Base-by-base conservation (phyloP, 2,888 invertebrate species). In the Cephus sareptanus region DNA sequence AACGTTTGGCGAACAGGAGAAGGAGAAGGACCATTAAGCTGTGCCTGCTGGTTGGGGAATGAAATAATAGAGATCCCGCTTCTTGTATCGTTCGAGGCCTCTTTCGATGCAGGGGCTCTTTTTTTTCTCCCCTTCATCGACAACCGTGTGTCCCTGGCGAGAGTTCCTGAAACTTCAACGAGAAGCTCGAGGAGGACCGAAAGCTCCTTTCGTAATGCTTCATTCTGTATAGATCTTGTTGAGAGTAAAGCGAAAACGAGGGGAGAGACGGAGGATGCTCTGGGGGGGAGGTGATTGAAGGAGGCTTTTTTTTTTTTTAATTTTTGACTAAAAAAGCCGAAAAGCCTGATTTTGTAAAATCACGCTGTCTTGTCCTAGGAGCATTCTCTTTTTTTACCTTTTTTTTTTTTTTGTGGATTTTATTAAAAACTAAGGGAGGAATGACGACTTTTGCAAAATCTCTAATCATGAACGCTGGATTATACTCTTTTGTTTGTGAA, bases 401-500 rank as follows among this genome's bases (percentile, higher is more conserved):
- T 6, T 69, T 77, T 78, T 76, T 74, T 77, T 79, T 80, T 73
- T 34, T 77, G 79, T 80, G 34, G 30, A n/a, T n/a, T 68, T 40
- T 73, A n/a, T 31, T 37, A 12, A 34, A 56, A 56, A 56, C 15
- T 56, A 56, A 56, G 40, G 23, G 40, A 56, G 40, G 40, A 56
- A 9, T 9, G 9, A 56, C 23, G 40, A 56, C 9, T 6, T 23
- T 56, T 15, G 23, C 40, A 23, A 56, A 56, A 56, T 56, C 40
- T 56, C 40, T 56, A 56, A 56, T 56, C 40, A 56, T 56, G 40
- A 56, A 56, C 40, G 40, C 40, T 56, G 40, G 40, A 56, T 56
- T 56, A 56, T 56, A 56, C 9, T 56, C 40, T 56, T 56, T 56
- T 56, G 40, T 56, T 56, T 56, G 40, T 56, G 40, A 56, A 56